Conservation (phyloP, 2,888 invertebrate genomes). For the Ophion obscuratus region DNA sequence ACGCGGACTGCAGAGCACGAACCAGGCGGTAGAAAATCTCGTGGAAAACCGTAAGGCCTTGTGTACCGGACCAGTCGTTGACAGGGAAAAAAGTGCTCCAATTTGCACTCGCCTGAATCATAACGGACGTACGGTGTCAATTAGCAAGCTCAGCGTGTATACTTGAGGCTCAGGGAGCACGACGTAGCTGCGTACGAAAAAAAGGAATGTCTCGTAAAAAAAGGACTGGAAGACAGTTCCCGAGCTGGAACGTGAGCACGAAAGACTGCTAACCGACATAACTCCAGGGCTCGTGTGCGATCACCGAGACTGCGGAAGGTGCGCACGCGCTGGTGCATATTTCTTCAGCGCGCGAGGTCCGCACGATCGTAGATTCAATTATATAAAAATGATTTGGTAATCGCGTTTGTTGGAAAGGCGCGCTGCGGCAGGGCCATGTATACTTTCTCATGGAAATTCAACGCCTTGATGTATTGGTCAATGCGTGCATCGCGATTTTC, state of each 20-base stretch:
- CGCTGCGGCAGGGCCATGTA: background rate
- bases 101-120: constrained; percentile 55
- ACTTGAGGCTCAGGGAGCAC: constrained; percentile 22
- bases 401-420: constrained; percentile 16
- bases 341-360: constrained; percentile 26
- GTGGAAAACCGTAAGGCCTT: constrained; percentile 12
- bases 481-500: background rate
- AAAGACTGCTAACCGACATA: constrained; percentile 62
- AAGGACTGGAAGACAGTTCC: constrained; percentile 47
- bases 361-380: constrained; percentile 57
- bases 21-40: background rate
- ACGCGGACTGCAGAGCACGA: background rate
- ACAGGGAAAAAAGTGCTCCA: constrained; percentile 54
- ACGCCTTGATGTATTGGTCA: constrained; percentile 19
- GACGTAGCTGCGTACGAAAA: constrained; percentile 1
- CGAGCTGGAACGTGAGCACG: constrained; percentile 55
- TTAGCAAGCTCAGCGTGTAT: constrained; percentile 46
- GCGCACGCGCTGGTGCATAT: constrained; percentile 48
- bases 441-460: constrained; percentile 60
- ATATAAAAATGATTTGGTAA: constrained; percentile 65
- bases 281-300: constrained; percentile 57
- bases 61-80: constrained; percentile 3
- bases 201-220: constrained; percentile 21
- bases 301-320: constrained; percentile 58
- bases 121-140: constrained; percentile 55